Base-by-base conservation (phyloP, 2,797 vertebrate species). In the Enteromius unitaeniatus region DNA sequence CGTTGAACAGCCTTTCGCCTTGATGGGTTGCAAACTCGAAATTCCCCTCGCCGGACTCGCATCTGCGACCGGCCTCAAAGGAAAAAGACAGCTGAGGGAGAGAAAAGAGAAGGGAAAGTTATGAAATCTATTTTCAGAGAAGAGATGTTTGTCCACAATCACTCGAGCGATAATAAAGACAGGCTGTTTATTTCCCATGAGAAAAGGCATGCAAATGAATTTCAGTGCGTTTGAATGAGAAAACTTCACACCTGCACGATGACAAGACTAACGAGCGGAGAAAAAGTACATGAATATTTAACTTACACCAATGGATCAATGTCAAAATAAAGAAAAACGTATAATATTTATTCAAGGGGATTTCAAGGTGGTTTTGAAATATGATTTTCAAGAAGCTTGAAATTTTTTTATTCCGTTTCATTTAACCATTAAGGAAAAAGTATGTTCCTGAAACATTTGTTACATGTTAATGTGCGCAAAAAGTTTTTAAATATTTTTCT, bases 1-100 rank as follows among this genome's bases (percentile, higher is more conserved):
- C 91, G 81, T 86, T 86, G 88, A 96, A 95, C 89, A 96, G 95
- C 75, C 93, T 91, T 0, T 93, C 90, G 83, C 94, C 94, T 1
- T 94, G 91, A 3, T 85, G 42, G 69, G 95, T 96, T 73, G 95
- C 93, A 1, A 96, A 96, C 83, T 96, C 95, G 55, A 96, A 96
- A 88, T 58, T 94, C 78, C 96, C 96, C 87, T 96, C 95, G 0
- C 96, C 96, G 0, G 95, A 95, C 1, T 82, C 0, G 0, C 95
- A 96, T 60, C 96, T 94, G 23, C 95, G 92, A 19, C 96, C 96
- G 0, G 95, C 96, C 87, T 96, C 96, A 0, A 96, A 96, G 83
- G 94, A 95, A 87, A 96, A 96, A 2, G 93, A 93, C 3, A 87
- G 90, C 96, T 96, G 81, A n/a, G 47, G 74, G 26, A 62, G 17